A percentile compares a stretch with the other conserved stretches of the same genome.
Conservation (phyloP, 2,113 vertebrate genomes). For the Neogobius melanostomus region DNA sequence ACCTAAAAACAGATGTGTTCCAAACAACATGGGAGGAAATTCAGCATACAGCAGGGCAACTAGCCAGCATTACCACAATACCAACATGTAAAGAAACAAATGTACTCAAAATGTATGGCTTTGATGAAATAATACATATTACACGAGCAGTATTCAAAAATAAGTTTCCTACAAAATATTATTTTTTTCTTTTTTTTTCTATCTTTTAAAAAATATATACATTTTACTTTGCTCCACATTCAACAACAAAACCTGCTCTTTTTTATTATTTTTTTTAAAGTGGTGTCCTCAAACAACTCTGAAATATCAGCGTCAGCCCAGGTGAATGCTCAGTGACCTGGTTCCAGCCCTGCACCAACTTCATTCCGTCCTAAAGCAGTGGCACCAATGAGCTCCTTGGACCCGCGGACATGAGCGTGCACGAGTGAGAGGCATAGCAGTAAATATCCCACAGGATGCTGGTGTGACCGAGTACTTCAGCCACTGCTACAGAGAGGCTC, state of each 20-base stretch:
- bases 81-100: neutral
- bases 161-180: neutral
- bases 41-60: conserved; percentile 17
- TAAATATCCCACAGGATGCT: conserved; percentile 56
- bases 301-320: conserved; percentile 59
- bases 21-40: conserved; percentile 22
- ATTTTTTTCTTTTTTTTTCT: neutral
- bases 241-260: neutral
- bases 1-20: conserved; percentile 32
- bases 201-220: neutral
- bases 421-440: conserved; percentile 40
- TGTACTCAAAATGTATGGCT: neutral
- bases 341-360: conserved; percentile 55
- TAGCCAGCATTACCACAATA: neutral
- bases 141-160: no score
- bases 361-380: conserved; percentile 52
- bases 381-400: conserved; percentile 40
- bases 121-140: no score
- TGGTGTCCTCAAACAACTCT: conserved; percentile 14
- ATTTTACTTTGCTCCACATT: neutral
- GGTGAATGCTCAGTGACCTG: conserved; percentile 71
- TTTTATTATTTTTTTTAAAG: neutral
- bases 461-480: conserved; percentile 26
- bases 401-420: conserved; percentile 52
- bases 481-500: conserved; percentile 27